These are phyloP conservation scores for Chelmon rostratus DNA, from an alignment of 2,797 vertebrate genomes.

Conservation along the genomic window DNA sequence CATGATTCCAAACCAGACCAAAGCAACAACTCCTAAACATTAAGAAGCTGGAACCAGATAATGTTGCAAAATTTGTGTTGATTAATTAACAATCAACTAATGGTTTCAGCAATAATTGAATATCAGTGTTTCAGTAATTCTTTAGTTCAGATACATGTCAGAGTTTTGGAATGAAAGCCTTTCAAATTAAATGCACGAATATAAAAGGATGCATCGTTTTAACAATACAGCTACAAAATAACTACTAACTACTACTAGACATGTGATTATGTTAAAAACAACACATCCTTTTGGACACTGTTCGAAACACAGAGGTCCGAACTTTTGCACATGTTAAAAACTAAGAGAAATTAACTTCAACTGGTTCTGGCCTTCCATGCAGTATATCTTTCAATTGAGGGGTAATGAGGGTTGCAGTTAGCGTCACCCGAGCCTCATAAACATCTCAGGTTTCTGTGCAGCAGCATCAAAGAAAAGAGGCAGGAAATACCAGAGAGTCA, in stretches of 20 bases:
- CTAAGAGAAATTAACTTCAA: too few relatives aligned
- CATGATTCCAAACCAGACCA: not conserved
- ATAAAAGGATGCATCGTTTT: constrained; percentile 5
- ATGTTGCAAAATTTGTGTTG: not conserved
- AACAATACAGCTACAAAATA: not conserved
- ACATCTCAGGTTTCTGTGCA: constrained; percentile 70
- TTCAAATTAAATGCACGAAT: rapidly evolving
- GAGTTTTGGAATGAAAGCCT: constrained; percentile 34
- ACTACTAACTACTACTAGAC: not conserved
- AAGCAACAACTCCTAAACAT: not conserved
- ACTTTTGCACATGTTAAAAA: constrained; percentile 1
- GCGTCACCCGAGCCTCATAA: constrained; percentile 33
- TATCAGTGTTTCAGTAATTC: not conserved
- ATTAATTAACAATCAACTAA: too few relatives aligned
- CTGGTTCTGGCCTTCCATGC: constrained; percentile 11
- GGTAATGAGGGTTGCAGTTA: constrained; percentile 31
- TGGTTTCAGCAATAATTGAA: not conserved
- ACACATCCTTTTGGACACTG: not conserved
- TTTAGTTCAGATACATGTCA: not conserved
- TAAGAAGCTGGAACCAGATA: not conserved
- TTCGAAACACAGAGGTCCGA: not conserved
- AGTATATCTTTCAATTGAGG: constrained; percentile 29
- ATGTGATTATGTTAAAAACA: not conserved
- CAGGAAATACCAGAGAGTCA: constrained; percentile 73
- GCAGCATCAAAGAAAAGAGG: constrained; percentile 63